Evolutionary conservation across 2,113 vertebrate genomes (phyloP), one percentile per base, ranked within the genome.

Genomic region (Excalfactoria chinensis): DNA sequence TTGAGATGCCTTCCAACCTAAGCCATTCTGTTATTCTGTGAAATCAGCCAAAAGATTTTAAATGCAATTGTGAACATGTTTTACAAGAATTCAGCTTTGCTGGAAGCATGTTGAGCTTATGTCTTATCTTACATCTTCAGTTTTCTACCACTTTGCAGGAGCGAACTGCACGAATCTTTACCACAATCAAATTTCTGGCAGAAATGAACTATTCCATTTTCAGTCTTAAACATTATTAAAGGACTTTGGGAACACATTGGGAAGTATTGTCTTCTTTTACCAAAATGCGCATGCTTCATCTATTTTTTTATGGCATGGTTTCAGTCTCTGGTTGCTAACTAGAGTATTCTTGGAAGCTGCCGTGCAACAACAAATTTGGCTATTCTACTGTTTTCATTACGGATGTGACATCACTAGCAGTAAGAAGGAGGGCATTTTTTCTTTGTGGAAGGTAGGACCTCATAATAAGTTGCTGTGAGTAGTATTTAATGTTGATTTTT

Each of bases 271-370:
- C 41, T 32, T 86, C 60, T 93, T 94, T 30, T 91, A 63, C 80
- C 80, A 92, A 81, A 84, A 82, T 66, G 10, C 17, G 81, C 93
- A 32, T 82, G 41, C 88, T 90, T 95, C 92, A 86, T 32, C 30
- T 60, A 6, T 66, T 81, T 93, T 93, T 86, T 48, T 78, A 43
- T 11, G 79, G 81, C 16, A 13, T 82, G 70, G 67, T 93, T 93
- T 92, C 88, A 59, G 55, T 79, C 41, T 95, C 74, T 73, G 75
- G 43, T 72, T 84, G 66, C 53, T 93, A 84, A 88, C 86, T 90
- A 88, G 19, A 82, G 44, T 32, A 86, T 72, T 79, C 64, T 88
- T 72, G 62, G 13, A 62, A 58, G 46, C 22, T 64, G 80, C 73
- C 49, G 70, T 48, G 62, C 76, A 78, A 26, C 18, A 70, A 4